A percentile compares a stretch with the other conserved stretches of the same genome.
Evolutionary conservation across 2,113 vertebrate species (phyloP).

Genomic region (Sciurus niger): DNA sequence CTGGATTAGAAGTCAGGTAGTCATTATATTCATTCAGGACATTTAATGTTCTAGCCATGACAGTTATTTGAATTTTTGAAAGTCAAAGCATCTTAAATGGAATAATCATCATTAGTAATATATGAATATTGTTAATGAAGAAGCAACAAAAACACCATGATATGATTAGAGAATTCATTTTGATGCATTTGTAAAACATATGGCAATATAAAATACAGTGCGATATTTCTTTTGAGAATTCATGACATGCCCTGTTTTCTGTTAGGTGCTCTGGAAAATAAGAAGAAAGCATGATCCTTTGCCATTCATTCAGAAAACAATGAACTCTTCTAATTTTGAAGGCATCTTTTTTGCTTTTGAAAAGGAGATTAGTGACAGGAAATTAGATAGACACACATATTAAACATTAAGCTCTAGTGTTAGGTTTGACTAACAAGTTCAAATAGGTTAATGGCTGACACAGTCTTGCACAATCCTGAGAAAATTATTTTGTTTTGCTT

Average conservation of each 20-base stretch:
- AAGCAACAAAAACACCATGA: neutral
- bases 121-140: neutral
- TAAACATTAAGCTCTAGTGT: conserved; percentile 53
- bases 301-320: neutral
- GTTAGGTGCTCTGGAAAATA: neutral
- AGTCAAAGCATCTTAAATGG: neutral
- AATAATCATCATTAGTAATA: neutral
- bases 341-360: neutral
- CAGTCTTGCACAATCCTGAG: neutral
- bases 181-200: neutral
- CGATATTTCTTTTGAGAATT: neutral
- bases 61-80: conserved; percentile 40
- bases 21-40: neutral
- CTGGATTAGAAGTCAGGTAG: neutral
- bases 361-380: conserved; percentile 38
- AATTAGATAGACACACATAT: conserved; percentile 64
- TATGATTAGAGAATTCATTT: neutral
- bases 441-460: conserved; percentile 25
- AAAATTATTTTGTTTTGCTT: neutral
- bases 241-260: neutral
- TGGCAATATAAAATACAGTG: neutral
- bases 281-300: neutral
- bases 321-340: conserved; percentile 2
- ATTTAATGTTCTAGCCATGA: neutral
- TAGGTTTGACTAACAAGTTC: conserved; percentile 37